phyloP scores from a whole-genome alignment of 1,140 invertebrate genomes.

The Ditylenchus dipsaci region DNA sequence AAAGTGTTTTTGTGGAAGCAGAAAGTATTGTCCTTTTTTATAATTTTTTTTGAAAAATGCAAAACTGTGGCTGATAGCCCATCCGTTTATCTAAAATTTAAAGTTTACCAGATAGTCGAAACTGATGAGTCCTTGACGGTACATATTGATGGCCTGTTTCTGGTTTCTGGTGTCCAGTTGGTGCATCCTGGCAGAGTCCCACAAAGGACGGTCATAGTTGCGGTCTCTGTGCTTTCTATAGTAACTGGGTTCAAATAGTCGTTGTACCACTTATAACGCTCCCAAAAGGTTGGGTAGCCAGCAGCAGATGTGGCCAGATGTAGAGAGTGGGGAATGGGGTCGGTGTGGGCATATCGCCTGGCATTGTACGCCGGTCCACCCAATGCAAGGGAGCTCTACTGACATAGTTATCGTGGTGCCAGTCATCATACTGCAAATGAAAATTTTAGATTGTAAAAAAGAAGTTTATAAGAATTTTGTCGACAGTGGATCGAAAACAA shows the following conservation, averaged over 20 bases:
- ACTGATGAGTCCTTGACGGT: conserved; percentile 32
- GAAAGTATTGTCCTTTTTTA: too few relatives aligned
- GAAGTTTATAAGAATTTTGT: too few relatives aligned
- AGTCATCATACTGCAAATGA: background rate
- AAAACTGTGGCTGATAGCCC: too few relatives aligned
- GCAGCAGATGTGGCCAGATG: conserved; percentile 44
- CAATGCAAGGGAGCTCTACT: conserved; percentile 46
- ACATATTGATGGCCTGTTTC: conserved; percentile 56
- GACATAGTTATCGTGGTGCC: too few relatives aligned
- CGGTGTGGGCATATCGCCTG: conserved; percentile 46
- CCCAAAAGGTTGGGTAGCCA: conserved; percentile 23
- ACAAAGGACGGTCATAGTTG: conserved; percentile 56
- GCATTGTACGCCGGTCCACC: conserved; percentile 47
- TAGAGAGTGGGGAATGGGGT: conserved; percentile 51
- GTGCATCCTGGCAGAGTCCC: conserved; percentile 53
- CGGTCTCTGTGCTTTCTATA: conserved; percentile 55
- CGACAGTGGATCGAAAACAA: too few relatives aligned
- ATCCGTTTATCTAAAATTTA: background rate
- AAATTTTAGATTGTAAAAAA: conserved; percentile 9
- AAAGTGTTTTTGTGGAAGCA: too few relatives aligned
- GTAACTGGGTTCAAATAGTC: conserved; percentile 53
- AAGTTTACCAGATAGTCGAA: conserved; percentile 12
- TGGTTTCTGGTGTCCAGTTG: conserved; percentile 47
- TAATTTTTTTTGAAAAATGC: too few relatives aligned
- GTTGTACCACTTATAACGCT: conserved; percentile 55